phyloP scores from a whole-genome alignment of 2,113 vertebrate species.

The Cisticola juncidis region DNA sequence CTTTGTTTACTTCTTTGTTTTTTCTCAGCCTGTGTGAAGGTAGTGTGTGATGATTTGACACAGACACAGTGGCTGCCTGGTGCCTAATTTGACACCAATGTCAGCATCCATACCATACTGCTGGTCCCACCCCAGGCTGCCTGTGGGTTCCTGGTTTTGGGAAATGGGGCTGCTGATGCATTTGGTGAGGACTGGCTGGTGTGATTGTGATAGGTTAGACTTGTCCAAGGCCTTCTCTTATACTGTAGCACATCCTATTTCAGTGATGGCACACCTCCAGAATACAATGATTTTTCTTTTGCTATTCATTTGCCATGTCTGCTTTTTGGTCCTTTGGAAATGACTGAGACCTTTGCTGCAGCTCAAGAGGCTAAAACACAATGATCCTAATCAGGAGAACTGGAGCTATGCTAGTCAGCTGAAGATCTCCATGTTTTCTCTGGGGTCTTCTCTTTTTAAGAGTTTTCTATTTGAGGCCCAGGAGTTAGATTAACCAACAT shows the following conservation, averaged over 20 bases:
- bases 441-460: neutral
- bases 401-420: neutral
- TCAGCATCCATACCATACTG: too few relatives aligned
- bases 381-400: neutral
- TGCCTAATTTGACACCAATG: too few relatives aligned
- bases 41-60: too few relatives aligned
- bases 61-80: too few relatives aligned
- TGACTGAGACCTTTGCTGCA: neutral
- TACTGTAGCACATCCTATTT: neutral
- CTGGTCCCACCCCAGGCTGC: neutral
- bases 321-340: neutral
- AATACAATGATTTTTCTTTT: neutral
- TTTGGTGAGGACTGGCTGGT: neutral
- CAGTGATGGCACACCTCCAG: neutral
- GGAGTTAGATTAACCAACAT: slow-evolving; percentile 16
- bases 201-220: neutral
- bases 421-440: neutral
- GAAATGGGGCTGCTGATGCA: neutral
- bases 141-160: neutral
- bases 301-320: neutral
- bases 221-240: neutral
- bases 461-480: neutral
- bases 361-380: neutral
- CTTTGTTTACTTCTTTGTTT: too few relatives aligned
- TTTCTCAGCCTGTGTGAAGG: too few relatives aligned